Evolutionary conservation across 2,113 vertebrate genomes (phyloP), one percentile per base, ranked within the genome.

Genomic region (Nansenia antarctica): DNA sequence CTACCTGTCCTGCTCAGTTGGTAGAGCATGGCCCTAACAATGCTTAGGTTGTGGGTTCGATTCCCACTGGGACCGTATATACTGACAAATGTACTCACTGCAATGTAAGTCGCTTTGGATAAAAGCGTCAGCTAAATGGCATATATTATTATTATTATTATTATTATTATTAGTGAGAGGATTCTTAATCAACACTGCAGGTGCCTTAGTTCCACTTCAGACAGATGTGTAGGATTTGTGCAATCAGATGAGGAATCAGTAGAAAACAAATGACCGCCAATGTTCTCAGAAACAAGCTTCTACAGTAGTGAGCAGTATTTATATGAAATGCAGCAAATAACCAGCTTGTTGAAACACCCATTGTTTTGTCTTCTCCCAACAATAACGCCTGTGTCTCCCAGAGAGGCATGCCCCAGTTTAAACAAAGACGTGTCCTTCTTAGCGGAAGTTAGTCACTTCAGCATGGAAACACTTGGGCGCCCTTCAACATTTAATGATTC

Each of bases 401-500:
- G 77, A 24, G 60, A 61, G n/a, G 63, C 80, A 77, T 86, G 83
- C 77, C 81, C 89, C 79, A 82, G 67, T 87, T 89, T 79, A 67
- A 80, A 84, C 82, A 88, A 85, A 85, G 82, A 74, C 66, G 62
- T 74, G 78, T 77, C 80, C 79, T 83, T 81, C 76, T 78, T 67
- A 82, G 80, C 66, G 72, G 76, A 86, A 88, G 77, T 82, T 84
- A 86, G 79, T 86, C 74, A 77, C 81, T 89, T 87, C 79, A 86
- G 86, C 86, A 69, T 86, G 89, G 88, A 86, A 84, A 86, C 87
- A 82, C 86, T 85, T 83, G 64, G 78, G 79, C 66, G 74, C 70
- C 77, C 26, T 72, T 84, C 83, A n/a, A 79, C 74, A 83, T 87
- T 82, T 85, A 87, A 86, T 83, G 86, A 87, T 85, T 88, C 79